Conservation (phyloP, 2,797 vertebrate species). For the Schizopygopsis malacanthus region DNA sequence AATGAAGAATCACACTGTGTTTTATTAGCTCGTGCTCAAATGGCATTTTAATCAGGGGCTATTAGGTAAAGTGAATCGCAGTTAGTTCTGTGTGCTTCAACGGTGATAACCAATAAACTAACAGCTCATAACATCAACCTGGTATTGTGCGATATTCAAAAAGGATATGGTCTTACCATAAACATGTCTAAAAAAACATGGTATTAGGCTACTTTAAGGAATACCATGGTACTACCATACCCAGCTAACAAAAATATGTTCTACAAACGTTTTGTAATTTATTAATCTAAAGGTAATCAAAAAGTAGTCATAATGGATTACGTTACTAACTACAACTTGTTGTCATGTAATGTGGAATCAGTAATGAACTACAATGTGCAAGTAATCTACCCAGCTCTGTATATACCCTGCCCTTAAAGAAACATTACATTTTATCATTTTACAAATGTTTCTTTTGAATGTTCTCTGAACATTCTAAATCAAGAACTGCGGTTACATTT, state of each 20-base stretch:
- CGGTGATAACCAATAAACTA: neutral
- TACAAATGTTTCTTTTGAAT: neutral
- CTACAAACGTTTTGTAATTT: neutral
- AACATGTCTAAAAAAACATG: neutral
- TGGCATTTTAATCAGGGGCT: conserved; percentile 15
- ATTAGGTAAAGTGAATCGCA: neutral
- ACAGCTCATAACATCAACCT: neutral
- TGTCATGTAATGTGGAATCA: no score
- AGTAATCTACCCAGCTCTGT: neutral
- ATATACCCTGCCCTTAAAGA: no score
- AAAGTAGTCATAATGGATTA: neutral
- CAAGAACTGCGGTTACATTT: neutral
- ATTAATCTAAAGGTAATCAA: neutral
- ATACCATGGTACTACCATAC: neutral
- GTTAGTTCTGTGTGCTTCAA: neutral
- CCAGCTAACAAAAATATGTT: neutral
- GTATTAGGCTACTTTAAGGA: neutral
- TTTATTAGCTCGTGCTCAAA: conserved; percentile 4
- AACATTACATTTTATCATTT: neutral
- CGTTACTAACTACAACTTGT: no score
- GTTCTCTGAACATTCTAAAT: neutral
- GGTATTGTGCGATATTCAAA: neutral
- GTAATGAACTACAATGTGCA: neutral
- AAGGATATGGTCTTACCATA: neutral
- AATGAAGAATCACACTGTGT: neutral